phyloP scores from a whole-genome alignment of 2,888 invertebrate species.

The Agonopterix subpropinquella region DNA sequence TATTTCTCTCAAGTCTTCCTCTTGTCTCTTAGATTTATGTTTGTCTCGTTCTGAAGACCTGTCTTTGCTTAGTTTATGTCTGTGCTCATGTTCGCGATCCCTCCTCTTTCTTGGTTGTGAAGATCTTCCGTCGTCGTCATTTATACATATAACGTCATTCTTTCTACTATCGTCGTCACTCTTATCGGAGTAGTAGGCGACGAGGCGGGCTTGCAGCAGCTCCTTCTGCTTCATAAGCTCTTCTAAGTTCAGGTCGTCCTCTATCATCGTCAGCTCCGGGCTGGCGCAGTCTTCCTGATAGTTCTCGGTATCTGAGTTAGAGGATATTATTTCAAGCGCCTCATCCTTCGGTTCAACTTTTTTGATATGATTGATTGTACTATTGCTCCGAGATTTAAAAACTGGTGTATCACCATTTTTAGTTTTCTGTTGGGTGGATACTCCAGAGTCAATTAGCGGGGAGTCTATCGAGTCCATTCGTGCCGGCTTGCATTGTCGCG shows the following conservation, averaged over 20 bases:
- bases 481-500: conserved; percentile 36
- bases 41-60: conserved; percentile 38
- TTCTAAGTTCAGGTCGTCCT: conserved; percentile 91
- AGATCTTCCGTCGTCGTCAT: conserved; percentile 46
- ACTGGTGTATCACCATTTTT: conserved; percentile 41
- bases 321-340: conserved; percentile 79
- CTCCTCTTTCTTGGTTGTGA: conserved; percentile 56
- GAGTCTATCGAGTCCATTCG: conserved; percentile 24
- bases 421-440: conserved; percentile 16
- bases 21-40: conserved; percentile 40
- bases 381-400: conserved; percentile 21
- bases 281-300: conserved; percentile 80
- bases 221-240: conserved; percentile 94
- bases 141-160: conserved; percentile 72
- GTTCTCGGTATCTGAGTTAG: conserved; percentile 79
- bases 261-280: conserved; percentile 84
- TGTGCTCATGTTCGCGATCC: conserved; percentile 37
- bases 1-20: conserved; percentile 60
- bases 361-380: conserved; percentile 17
- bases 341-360: conserved; percentile 24
- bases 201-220: conserved; percentile 84
- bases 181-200: conserved; percentile 83
- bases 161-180: conserved; percentile 67
- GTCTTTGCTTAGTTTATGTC: conserved; percentile 56
- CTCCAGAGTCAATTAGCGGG: conserved; percentile 22